These are phyloP conservation scores for Poecile montanus DNA, from an alignment of 2,797 vertebrate species.

Conservation along the genomic window DNA sequence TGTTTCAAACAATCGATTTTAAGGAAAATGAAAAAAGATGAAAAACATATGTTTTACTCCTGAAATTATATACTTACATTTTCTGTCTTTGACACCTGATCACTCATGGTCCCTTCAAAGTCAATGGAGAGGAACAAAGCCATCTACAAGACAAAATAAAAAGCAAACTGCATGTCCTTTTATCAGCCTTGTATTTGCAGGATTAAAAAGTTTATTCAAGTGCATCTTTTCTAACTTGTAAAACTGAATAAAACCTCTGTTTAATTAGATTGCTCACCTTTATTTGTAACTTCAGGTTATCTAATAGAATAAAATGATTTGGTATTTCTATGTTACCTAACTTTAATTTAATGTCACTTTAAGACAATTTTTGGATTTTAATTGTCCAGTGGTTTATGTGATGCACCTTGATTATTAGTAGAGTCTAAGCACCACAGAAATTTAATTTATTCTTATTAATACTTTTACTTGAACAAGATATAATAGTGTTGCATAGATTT, in stretches of 20 bases:
- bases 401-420: neutral
- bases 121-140: neutral
- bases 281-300: neutral
- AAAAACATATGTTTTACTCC: neutral
- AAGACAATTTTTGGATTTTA: constrained; percentile 1
- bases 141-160: neutral
- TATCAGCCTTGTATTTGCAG: neutral
- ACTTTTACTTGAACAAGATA: neutral
- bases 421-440: neutral
- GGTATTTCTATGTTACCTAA: neutral
- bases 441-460: neutral
- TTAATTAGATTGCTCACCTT: neutral
- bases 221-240: neutral
- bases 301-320: neutral
- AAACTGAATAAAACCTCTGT: neutral
- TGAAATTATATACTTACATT: neutral
- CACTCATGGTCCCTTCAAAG: neutral
- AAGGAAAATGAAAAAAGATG: neutral
- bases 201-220: neutral
- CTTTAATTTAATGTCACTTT: neutral
- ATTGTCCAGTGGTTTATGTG: neutral
- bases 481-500: neutral
- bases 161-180: neutral
- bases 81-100: neutral
- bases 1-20: neutral